These are phyloP conservation scores for Stenotaenia linearis DNA, from an alignment of 2,888 invertebrate species.

Conservation along the genomic window DNA sequence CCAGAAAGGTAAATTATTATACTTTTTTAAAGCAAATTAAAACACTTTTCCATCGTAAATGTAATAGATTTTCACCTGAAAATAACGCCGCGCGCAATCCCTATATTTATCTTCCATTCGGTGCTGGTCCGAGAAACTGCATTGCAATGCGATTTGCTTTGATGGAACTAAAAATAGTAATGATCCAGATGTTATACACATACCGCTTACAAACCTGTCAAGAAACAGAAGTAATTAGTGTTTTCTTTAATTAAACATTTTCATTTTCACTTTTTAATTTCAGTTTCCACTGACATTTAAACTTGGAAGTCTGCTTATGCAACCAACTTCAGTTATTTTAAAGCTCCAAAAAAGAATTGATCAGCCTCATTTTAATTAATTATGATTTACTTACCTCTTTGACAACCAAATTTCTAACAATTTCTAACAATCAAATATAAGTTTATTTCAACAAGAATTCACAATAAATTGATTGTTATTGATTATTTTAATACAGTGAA, in stretches of 20 bases:
- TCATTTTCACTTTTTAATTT: too few species aligned
- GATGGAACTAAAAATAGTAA: conserved; percentile 40
- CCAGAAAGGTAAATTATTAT: conserved; percentile 31
- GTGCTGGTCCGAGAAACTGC: conserved; percentile 40
- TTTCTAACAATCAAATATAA: too few species aligned
- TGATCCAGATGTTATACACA: conserved; percentile 39
- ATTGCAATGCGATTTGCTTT: conserved; percentile 42
- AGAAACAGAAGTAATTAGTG: conserved; percentile 30
- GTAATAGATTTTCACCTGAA: conserved; percentile 39
- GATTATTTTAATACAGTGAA: too few species aligned
- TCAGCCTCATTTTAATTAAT: too few species aligned
- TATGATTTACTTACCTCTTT: too few species aligned
- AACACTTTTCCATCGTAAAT: not conserved
- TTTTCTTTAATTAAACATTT: not conserved
- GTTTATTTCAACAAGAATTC: too few species aligned
- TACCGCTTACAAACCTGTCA: conserved; percentile 36
- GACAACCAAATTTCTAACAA: too few species aligned
- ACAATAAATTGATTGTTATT: too few species aligned
- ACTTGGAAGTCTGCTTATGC: too few species aligned
- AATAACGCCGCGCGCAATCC: conserved; percentile 38
- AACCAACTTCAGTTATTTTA: too few species aligned
- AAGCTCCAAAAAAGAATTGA: too few species aligned
- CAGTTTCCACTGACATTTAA: too few species aligned
- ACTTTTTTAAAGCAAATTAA: not conserved
- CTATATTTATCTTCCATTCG: conserved; percentile 42